A percentile compares a stretch with the other conserved stretches of the same genome.
phyloP scores from a whole-genome alignment of 2,888 invertebrate species.

The Hirtodrosophila cameraria region DNA sequence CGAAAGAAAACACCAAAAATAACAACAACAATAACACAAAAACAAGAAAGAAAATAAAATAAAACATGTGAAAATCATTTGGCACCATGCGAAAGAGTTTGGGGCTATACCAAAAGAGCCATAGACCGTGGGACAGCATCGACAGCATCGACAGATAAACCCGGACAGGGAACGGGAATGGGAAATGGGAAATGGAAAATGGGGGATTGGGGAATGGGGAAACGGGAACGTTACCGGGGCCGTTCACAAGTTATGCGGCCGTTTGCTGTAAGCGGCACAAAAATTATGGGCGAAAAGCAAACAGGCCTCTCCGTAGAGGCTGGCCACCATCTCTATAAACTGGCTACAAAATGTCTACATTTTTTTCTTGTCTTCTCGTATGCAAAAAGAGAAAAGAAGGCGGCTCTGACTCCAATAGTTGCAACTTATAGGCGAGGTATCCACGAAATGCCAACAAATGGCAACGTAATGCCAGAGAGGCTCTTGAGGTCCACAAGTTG shows the following conservation, averaged over 20 bases:
- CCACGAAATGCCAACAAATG: not conserved
- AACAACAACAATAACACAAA: not conserved
- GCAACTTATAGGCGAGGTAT: constrained; percentile 19
- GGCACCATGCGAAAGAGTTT: constrained; percentile 52
- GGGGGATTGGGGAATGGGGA: not conserved
- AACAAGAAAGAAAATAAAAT: constrained; percentile 10
- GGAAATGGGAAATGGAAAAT: not conserved
- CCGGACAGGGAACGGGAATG: constrained; percentile 4
- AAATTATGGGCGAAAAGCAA: constrained; percentile 75
- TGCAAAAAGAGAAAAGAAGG: constrained; percentile 45
- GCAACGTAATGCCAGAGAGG: not conserved
- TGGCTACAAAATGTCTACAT: constrained; percentile 73
- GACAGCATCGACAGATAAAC: constrained; percentile 65
- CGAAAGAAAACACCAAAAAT: constrained; percentile 47
- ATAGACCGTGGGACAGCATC: constrained; percentile 44
- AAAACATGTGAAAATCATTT: constrained; percentile 76
- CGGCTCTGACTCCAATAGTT: constrained; percentile 31
- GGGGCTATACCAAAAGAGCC: not conserved
- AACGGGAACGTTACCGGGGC: constrained; percentile 18
- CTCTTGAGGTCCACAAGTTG: constrained; percentile 1
- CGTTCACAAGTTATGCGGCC: constrained; percentile 66
- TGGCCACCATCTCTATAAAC: constrained; percentile 67
- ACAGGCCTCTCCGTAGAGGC: constrained; percentile 56
- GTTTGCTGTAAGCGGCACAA: constrained; percentile 72
- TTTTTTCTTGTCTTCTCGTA: constrained; percentile 37